Percentiles rank a stretch among this genome's conserved stretches.
Evolutionary conservation across 2,888 invertebrate species (phyloP).

Genomic region (Cheilosia vulpina): DNA sequence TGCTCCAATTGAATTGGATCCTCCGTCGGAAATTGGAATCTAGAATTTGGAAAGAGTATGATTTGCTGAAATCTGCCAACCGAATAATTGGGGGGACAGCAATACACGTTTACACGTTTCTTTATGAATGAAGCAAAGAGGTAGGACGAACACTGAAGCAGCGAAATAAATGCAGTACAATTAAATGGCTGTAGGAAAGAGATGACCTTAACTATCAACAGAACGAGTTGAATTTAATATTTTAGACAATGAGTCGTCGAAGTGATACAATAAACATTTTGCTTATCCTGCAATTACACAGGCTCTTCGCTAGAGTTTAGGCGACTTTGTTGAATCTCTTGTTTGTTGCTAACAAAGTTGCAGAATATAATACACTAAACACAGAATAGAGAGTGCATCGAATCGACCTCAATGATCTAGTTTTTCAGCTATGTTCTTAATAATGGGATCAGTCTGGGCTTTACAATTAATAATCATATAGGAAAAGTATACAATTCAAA

Average conservation of each 20-base stretch:
- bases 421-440: too few relatives aligned
- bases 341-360: too few relatives aligned
- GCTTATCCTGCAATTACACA: not conserved
- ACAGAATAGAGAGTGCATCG: too few relatives aligned
- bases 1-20: conserved; percentile 13
- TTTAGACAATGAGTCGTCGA: not conserved
- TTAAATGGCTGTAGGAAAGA: not conserved
- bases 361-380: too few relatives aligned
- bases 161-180: not conserved
- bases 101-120: not conserved
- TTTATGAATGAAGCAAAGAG: not conserved
- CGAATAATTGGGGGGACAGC: not conserved
- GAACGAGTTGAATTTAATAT: not conserved
- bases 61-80: not conserved
- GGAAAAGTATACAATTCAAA: too few relatives aligned
- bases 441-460: too few relatives aligned
- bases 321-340: too few relatives aligned
- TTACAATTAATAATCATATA: too few relatives aligned
- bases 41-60: conserved; percentile 25
- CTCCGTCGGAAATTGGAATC: conserved; percentile 19
- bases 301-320: too few relatives aligned
- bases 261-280: not conserved
- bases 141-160: not conserved
- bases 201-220: not conserved
- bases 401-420: too few relatives aligned